Evolutionary conservation across 92 coral and sea anemone species (phyloP).

Genomic region (Anthopleura xanthogrammica): DNA sequence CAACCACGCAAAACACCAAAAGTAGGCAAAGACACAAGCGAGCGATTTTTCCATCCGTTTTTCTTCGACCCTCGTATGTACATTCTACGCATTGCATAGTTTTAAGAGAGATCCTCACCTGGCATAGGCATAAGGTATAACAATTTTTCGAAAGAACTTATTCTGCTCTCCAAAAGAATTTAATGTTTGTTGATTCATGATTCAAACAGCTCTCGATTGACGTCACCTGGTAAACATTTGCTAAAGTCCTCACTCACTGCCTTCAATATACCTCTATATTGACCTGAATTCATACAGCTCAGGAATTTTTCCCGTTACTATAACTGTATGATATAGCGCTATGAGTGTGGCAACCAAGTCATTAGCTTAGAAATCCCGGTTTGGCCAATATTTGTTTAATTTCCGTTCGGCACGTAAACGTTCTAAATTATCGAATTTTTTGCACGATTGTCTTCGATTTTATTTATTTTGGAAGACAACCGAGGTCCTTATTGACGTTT

Average conservation of each 20-base stretch:
- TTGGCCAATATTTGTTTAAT: no score
- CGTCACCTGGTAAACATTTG: not conserved
- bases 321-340: no score
- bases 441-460: no score
- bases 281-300: no score
- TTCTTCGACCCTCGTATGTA: slow-evolving; percentile 23
- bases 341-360: no score
- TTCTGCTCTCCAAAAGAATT: not conserved
- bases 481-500: no score
- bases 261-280: no score
- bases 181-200: not conserved
- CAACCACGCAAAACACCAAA: slow-evolving; percentile 38
- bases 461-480: no score
- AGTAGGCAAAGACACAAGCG: slow-evolving; percentile 36
- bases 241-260: not conserved
- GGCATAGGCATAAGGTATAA: not conserved
- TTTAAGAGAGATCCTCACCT: not conserved
- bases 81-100: slow-evolving; percentile 25
- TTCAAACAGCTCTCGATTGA: not conserved
- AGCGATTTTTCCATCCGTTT: slow-evolving; percentile 40
- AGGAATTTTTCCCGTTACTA: no score
- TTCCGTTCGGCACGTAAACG: no score
- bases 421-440: no score
- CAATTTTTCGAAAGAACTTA: not conserved
- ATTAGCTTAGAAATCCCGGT: no score